phyloP scores from a whole-genome alignment of 35 echinoderm and acorn worm genomes.

The Hemicentrotus pulcherrimus region DNA sequence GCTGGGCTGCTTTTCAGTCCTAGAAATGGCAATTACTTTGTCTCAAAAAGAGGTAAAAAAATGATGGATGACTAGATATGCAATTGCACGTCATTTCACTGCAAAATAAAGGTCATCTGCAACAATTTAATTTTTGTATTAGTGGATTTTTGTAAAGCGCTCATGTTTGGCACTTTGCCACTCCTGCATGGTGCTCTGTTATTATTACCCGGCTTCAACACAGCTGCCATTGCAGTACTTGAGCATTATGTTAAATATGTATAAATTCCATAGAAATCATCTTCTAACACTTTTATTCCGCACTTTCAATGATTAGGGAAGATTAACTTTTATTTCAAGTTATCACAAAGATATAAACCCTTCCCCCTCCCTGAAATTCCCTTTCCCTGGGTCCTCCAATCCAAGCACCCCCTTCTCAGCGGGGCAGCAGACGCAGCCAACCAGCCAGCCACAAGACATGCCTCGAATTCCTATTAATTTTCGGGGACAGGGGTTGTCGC shows the following conservation, averaged over 20 bases:
- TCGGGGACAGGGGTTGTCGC: conserved; percentile 31
- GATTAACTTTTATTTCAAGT: not conserved
- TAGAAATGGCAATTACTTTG: not conserved
- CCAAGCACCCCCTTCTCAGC: not conserved
- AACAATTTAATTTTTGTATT: not conserved
- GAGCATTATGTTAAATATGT: too few relatives aligned
- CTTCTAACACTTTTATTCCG: not conserved
- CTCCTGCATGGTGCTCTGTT: too few relatives aligned
- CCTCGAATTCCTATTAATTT: conserved; percentile 53
- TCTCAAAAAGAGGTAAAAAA: not conserved
- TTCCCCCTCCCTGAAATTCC: not conserved
- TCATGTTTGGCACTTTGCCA: too few relatives aligned
- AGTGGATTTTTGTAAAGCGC: not conserved
- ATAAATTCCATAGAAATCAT: not conserved
- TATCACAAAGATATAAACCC: not conserved
- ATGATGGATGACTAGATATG: not conserved
- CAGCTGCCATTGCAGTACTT: too few relatives aligned
- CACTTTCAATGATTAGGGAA: not conserved
- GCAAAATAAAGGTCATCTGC: not conserved
- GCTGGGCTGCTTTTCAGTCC: not conserved
- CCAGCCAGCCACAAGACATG: conserved; percentile 45
- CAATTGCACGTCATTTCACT: not conserved
- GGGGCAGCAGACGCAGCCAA: not conserved
- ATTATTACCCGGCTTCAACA: too few relatives aligned
- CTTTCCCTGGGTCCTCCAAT: not conserved